phyloP scores from a whole-genome alignment of 2,888 invertebrate species.

The Brachylomia viminalis region DNA sequence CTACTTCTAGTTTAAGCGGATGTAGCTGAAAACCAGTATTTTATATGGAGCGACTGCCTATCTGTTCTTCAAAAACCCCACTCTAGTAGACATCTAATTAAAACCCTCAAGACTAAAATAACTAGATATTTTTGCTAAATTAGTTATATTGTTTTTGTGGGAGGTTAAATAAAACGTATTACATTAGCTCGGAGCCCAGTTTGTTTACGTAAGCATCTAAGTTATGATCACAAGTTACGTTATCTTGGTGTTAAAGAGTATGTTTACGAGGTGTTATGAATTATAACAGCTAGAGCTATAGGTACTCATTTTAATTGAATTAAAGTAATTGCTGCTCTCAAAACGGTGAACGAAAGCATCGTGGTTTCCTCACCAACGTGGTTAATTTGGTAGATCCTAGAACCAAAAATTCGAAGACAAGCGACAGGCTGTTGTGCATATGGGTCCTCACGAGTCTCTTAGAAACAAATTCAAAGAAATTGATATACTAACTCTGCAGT shows the following conservation, averaged over 20 bases:
- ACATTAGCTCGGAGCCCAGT: constrained; percentile 10
- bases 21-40: too few relatives aligned
- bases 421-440: too few relatives aligned
- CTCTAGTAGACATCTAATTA: constrained; percentile 22
- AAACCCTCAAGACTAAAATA: constrained; percentile 9
- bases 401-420: neutral
- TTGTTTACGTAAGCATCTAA: constrained; percentile 21
- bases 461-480: too few relatives aligned
- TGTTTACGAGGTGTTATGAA: constrained; percentile 6
- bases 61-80: too few relatives aligned
- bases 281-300: neutral
- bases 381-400: too few relatives aligned
- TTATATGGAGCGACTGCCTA: too few relatives aligned
- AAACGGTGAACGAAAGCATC: neutral
- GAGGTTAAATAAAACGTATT: constrained; percentile 29
- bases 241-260: neutral
- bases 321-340: neutral
- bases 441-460: too few relatives aligned
- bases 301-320: neutral
- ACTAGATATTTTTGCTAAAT: constrained; percentile 43
- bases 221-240: constrained; percentile 16
- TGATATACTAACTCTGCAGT: too few relatives aligned
- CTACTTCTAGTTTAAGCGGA: too few relatives aligned
- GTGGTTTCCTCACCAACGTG: too few relatives aligned
- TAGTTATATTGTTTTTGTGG: constrained; percentile 31